Evolutionary conservation across 2,113 vertebrate genomes (phyloP).

Genomic region (Tympanuchus pallidicinctus): DNA sequence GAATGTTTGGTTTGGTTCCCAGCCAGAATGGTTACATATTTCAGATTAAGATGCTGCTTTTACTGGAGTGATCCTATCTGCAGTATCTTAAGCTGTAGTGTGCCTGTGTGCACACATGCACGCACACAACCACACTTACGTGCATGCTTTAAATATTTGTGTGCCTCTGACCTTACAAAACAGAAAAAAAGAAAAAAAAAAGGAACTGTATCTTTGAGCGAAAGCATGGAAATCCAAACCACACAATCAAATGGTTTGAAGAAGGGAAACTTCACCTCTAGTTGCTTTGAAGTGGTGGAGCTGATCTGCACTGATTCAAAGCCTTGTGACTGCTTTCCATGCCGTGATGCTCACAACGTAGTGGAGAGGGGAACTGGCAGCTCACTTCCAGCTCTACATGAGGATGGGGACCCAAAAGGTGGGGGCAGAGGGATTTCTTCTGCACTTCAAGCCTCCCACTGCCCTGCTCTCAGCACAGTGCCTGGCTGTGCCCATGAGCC

Average conservation of each 20-base stretch:
- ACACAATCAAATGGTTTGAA: neutral
- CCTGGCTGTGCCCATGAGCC: neutral
- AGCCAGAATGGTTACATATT: conserved; percentile 12
- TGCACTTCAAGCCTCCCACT: neutral
- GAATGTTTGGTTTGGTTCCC: neutral
- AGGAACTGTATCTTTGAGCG: neutral
- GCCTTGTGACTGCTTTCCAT: neutral
- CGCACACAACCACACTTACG: rapidly evolving
- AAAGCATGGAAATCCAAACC: neutral
- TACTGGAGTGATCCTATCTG: neutral
- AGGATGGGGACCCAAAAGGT: neutral
- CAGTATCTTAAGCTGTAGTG: neutral
- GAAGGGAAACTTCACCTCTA: neutral
- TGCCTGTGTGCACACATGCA: neutral
- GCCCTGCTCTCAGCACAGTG: rapidly evolving
- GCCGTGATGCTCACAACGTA: neutral
- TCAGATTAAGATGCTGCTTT: conserved; percentile 1
- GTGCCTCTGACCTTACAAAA: neutral
- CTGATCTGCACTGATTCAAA: neutral
- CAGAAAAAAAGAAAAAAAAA: neutral
- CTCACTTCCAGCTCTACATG: neutral
- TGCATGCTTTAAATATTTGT: neutral
- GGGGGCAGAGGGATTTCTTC: neutral
- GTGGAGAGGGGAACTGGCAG: neutral
- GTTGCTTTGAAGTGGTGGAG: neutral